Evolutionary conservation across 1,140 invertebrate genomes (phyloP), one percentile per base, ranked within the genome.

Genomic region (Delia radicum): DNA sequence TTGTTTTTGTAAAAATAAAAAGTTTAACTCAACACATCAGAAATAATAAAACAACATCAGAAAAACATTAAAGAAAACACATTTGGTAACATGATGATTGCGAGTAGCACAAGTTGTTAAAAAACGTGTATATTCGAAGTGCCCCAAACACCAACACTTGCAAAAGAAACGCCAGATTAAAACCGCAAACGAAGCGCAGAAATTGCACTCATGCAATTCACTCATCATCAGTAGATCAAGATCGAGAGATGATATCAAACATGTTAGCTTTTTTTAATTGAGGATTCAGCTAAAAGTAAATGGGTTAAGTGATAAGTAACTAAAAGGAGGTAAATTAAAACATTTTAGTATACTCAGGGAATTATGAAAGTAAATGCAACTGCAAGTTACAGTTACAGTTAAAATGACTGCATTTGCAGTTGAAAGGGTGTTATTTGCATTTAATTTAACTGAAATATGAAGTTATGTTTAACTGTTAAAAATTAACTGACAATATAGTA

Each of bases 221-320:
- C 73, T 74, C 73, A 74, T 74, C 73, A 74, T 55, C 48, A 55
- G 48, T 6, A 55, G 26, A 29, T 67, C 63, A 67, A 31, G 73
- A 29, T 74, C 46, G 29, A 74, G 73, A 74, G 48, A 55, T 63
- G 73, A 74, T 55, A 55, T 55, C 24, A n/a, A 55, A 21, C n/a
- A 55, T 55, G 48, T 55, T 55, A 18, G 48, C 18, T 55, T 18
- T 55, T 48, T 48, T 55, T 55, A 55, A 55, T 55, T 55, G 48
- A 24, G 48, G 48, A 0, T 55, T 48, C n/a, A 42, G n/a, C n/a
- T n/a, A n/a, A n/a, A n/a, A n/a, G n/a, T n/a, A n/a, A n/a, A n/a
- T n/a, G n/a, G n/a, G n/a, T n/a, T n/a, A n/a, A n/a, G n/a, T n/a
- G n/a, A n/a, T n/a, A n/a, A n/a, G n/a, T n/a, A n/a, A n/a, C n/a